Evolutionary conservation across 1,140 invertebrate species (phyloP).

Genomic region (Saccostrea cuccullata): DNA sequence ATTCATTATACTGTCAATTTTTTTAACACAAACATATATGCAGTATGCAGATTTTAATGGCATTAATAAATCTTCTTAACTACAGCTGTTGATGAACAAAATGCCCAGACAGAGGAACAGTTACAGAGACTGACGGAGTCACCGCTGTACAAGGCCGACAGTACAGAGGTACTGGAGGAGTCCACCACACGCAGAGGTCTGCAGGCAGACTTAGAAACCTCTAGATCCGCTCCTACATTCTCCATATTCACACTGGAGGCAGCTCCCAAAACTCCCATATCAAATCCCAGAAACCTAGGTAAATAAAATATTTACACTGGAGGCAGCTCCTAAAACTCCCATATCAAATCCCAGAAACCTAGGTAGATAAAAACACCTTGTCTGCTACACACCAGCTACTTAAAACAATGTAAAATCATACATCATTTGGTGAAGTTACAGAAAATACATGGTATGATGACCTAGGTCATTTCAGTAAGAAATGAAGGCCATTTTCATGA

Average conservation of each 20-base stretch:
- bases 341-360: constrained; percentile 42
- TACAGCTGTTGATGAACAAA: constrained; percentile 80
- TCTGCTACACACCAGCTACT: no score
- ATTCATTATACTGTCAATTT: no score
- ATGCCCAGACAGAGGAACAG: constrained; percentile 76
- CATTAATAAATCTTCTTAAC: background rate
- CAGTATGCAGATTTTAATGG: no score
- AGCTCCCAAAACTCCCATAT: constrained; percentile 44
- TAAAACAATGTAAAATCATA: background rate
- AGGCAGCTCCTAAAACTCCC: constrained; percentile 51
- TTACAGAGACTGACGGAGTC: constrained; percentile 51
- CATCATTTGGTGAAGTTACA: background rate
- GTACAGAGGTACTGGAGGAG: constrained; percentile 56
- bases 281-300: constrained; percentile 51
- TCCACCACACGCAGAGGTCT: constrained; percentile 46
- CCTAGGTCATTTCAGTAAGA: no score
- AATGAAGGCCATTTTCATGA: no score
- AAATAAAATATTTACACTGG: constrained; percentile 62
- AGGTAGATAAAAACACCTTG: constrained; percentile 38
- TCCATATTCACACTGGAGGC: constrained; percentile 68
- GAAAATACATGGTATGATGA: no score
- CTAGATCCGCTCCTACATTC: constrained; percentile 73
- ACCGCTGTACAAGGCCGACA: constrained; percentile 43
- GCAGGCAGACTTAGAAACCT: constrained; percentile 61
- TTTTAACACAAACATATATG: no score